Conservation (phyloP, 2,113 vertebrate genomes). For the Anoura caudifer region DNA sequence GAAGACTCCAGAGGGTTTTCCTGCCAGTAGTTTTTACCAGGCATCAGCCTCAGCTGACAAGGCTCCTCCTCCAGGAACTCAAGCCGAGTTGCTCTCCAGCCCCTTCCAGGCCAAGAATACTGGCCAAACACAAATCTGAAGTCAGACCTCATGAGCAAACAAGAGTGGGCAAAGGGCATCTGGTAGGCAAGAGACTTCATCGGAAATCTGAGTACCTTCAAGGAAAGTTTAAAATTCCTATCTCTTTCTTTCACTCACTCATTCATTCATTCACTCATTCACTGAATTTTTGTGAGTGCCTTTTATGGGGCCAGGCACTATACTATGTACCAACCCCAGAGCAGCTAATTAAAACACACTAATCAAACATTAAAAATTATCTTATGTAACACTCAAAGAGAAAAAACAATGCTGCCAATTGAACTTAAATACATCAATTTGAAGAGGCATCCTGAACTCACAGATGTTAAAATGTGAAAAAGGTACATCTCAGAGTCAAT, state of each 20-base stretch:
- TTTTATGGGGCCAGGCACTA: neutral
- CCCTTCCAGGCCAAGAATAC: neutral
- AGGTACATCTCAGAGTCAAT: neutral
- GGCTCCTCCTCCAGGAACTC: neutral
- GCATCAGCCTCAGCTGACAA: neutral
- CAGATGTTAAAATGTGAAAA: neutral
- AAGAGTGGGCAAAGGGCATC: neutral
- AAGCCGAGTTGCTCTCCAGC: neutral
- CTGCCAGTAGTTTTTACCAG: neutral
- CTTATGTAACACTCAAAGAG: neutral
- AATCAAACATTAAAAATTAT: neutral
- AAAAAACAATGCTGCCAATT: neutral
- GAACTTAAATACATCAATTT: neutral
- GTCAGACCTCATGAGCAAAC: neutral
- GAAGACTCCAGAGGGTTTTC: neutral
- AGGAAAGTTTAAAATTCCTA: neutral
- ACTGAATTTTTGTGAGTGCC: neutral
- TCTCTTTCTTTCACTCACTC: neutral
- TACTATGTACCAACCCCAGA: neutral
- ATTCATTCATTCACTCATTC: neutral
- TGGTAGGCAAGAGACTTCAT: neutral
- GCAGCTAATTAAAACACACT: neutral
- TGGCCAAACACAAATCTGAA: neutral
- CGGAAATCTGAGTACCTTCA: neutral
- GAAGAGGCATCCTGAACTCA: neutral